Base-by-base conservation (phyloP, 2,888 invertebrate genomes). In the Sphinx pinastri region DNA sequence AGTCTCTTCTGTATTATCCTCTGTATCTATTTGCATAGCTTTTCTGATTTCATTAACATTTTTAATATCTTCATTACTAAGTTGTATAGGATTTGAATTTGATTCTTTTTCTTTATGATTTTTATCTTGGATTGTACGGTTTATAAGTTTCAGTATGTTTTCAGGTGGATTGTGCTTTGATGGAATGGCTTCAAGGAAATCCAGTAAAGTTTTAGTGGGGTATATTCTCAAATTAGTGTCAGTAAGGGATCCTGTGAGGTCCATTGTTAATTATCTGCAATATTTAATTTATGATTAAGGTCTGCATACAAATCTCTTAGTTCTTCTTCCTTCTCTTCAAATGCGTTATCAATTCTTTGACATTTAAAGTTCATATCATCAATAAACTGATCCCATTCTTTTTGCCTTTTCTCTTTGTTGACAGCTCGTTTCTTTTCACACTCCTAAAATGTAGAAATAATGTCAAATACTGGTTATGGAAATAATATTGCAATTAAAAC, bases 291-390 rank as follows among this genome's bases (percentile, higher is more conserved):
- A 74, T 95, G 95, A 84, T 97, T 97, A 68, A 97, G 91, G 81
- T 97, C 96, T 71, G 95, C 93, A 86, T 97, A 98, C 79, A 96
- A 95, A 75, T 96, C 96, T 76, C 95, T 92, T 7, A 98, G 90
- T 89, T 97, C 96, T 82, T 96, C 96, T 90, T 98, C 97, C 88
- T 97, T 97, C 81, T 96, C 95, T 84, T 96, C 95, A 92, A 97
- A 97, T 57, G 96, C 95, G 84, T 95, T 95, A 82, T 98, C 97
- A 76, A 98, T 96, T 85, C 96, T 95, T 77, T 95, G 93, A 87
- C 97, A 97, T 81, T 96, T 96, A 77, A 96, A 95, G 81, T 96
- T 96, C 92, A 98, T 96, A 88, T 97, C 96, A 94, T 96, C 96
- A 88, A 97, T 95, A 83, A 98, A 97, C 75, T 95, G 94, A 80